phyloP scores from a whole-genome alignment of 2,797 vertebrate species.

The Acipenser oxyrinchus region DNA sequence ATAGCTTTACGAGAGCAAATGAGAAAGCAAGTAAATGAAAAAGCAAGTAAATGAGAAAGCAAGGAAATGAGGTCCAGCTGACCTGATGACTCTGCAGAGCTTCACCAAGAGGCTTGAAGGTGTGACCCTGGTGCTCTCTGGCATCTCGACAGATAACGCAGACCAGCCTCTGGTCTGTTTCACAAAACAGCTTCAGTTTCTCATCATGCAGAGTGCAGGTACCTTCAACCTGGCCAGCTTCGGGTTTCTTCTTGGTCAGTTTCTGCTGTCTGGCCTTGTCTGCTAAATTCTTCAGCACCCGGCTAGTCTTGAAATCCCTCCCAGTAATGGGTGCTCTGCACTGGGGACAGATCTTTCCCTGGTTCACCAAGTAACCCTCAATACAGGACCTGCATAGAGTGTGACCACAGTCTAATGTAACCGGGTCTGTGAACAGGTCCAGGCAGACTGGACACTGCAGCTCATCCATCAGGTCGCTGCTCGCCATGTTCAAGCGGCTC shows the following conservation, averaged over 20 bases:
- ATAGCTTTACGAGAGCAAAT: not conserved
- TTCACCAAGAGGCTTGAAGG: conserved; percentile 38
- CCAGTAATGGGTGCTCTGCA: conserved; percentile 17
- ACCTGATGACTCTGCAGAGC: conserved; percentile 33
- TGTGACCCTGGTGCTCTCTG: conserved; percentile 34
- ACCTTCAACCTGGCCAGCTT: too few species aligned
- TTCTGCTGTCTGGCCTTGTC: conserved; percentile 3
- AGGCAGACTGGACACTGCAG: conserved; percentile 26
- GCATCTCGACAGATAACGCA: conserved; percentile 44
- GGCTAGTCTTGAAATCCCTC: conserved; percentile 18
- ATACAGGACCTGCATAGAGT: conserved; percentile 24
- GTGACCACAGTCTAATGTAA: conserved; percentile 27
- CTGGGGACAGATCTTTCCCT: conserved; percentile 18
- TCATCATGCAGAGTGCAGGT: conserved; percentile 30
- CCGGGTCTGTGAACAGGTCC: conserved; percentile 22
- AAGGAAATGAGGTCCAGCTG: not conserved
- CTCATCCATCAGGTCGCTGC: conserved; percentile 10
- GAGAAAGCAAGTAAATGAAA: too few species aligned
- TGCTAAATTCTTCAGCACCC: conserved; percentile 23
- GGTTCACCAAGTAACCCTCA: not conserved
- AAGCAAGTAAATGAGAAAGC: not conserved
- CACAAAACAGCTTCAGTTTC: conserved; percentile 42
- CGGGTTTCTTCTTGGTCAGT: not conserved
- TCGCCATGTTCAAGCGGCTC: too few species aligned
- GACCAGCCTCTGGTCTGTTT: conserved; percentile 35